Conservation (phyloP, 1,140 invertebrate genomes). For the Drosophila dunni region DNA sequence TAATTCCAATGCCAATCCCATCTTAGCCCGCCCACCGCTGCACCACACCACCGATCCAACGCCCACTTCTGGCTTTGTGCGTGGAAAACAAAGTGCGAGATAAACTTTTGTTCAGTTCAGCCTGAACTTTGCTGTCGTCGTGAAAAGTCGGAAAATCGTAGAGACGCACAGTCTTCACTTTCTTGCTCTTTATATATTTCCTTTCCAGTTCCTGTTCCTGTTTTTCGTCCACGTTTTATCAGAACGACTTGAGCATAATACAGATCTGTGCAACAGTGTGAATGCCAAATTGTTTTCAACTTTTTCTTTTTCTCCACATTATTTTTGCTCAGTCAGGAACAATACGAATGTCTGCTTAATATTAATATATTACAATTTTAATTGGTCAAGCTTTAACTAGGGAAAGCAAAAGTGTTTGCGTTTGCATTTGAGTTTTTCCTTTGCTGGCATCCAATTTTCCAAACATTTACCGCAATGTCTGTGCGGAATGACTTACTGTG, state of each 20-base stretch:
- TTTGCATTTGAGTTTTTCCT: no score
- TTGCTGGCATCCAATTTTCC: constrained; percentile 50
- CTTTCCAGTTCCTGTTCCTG: constrained; percentile 27
- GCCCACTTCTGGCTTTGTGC: constrained; percentile 55
- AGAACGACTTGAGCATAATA: constrained; percentile 75
- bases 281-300: constrained; percentile 65
- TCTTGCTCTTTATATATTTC: neutral
- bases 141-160: constrained; percentile 10
- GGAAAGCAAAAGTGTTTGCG: no score
- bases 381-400: neutral
- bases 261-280: constrained; percentile 37
- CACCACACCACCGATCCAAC: neutral
- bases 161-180: neutral
- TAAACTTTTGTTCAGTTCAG: constrained; percentile 81
- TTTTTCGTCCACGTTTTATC: constrained; percentile 57
- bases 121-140: constrained; percentile 71
- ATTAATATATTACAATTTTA: constrained; percentile 52
- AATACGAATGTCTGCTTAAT: constrained; percentile 35
- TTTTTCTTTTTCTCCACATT: constrained; percentile 14
- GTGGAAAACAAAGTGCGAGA: constrained; percentile 72
- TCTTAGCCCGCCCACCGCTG: neutral
- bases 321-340: constrained; percentile 23
- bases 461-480: constrained; percentile 15
- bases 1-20: neutral
- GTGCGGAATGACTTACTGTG: constrained; percentile 55